A percentile compares a stretch with the other conserved stretches of the same genome.
These are phyloP conservation scores for Pardosa pseudoannulata DNA, from an alignment of 2,888 invertebrate genomes.

Conservation along the genomic window DNA sequence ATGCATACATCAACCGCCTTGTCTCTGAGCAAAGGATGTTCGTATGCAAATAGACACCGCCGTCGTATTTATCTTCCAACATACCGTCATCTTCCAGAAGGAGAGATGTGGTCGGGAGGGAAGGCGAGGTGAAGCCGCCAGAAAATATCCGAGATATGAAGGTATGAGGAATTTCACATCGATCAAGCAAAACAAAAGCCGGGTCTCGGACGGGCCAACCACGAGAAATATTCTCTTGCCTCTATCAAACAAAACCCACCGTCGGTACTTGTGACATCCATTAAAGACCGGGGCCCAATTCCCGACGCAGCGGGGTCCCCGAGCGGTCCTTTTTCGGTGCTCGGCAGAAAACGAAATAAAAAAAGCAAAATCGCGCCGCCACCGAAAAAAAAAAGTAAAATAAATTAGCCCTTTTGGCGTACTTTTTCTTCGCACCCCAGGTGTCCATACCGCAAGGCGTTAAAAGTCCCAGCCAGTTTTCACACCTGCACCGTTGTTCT, in stretches of 20 bases:
- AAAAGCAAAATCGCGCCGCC: constrained; percentile 66
- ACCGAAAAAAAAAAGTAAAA: constrained; percentile 68
- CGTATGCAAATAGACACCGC: background rate
- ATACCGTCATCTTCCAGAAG: background rate
- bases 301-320: constrained; percentile 52
- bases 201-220: background rate
- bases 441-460: constrained; percentile 67
- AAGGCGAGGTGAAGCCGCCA: background rate
- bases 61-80: background rate
- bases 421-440: constrained; percentile 51
- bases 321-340: constrained; percentile 54
- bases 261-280: constrained; percentile 61
- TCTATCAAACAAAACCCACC: constrained; percentile 34
- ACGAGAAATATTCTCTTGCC: constrained; percentile 16
- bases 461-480: constrained; percentile 66
- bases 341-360: constrained; percentile 24
- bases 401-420: constrained; percentile 50
- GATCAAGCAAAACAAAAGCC: constrained; percentile 36
- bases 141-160: background rate
- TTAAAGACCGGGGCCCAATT: constrained; percentile 71
- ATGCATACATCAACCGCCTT: background rate
- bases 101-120: background rate
- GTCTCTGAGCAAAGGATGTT: background rate
- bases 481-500: constrained; percentile 59
- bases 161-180: constrained; percentile 43